Base-by-base conservation (phyloP, 1,140 invertebrate genomes). In the Philotrypesis tridentata region DNA sequence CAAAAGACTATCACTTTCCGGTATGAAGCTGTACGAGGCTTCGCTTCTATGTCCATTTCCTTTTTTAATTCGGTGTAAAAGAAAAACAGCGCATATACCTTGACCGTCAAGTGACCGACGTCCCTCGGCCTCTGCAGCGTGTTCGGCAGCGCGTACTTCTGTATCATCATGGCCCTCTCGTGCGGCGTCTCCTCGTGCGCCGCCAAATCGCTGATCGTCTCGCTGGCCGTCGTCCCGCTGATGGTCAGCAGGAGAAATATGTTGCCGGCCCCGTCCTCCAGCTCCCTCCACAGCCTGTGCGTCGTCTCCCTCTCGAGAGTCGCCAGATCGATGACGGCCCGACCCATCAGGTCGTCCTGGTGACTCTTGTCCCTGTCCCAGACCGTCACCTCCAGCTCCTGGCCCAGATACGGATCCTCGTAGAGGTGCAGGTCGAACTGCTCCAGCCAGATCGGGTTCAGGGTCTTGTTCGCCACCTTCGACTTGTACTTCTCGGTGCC, bases 401-500 rank as follows among this genome's bases (percentile, higher is more conserved):
- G 97, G 67, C 95, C 94, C 82, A 95, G 91, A 75, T 93, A 93
- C 73, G 96, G 95, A 84, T 98, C 97, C 86, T 99, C 97, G 89
- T 97, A 99, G 9, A 99, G 93, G 89, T 99, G 98, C 11, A 99
- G 93, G 90, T 99, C 98, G 90, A 99, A 99, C 91, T 99, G 98
- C 88, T 99, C 99, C 87, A 99, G 88, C 98, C 98, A 99, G 84
- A 96, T 94, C 17, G 98, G 97, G 90, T 95, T 96, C 48, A 96
- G 90, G 0, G 96, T 96, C 88, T 97, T 96, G 92, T 95, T 95
- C 33, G 95, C 93, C 80, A 98, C 96, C 92, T 99, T 98, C 89
- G 97, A 99, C 93, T 99, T 99, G 93, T 98, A 99, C 92, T 99
- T 99, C 93, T 99, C 98, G 87, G 96, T 97, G 83, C 98, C 98